Conservation (phyloP, 2,888 invertebrate species). For the Liopterus haemorrhoidalis region DNA sequence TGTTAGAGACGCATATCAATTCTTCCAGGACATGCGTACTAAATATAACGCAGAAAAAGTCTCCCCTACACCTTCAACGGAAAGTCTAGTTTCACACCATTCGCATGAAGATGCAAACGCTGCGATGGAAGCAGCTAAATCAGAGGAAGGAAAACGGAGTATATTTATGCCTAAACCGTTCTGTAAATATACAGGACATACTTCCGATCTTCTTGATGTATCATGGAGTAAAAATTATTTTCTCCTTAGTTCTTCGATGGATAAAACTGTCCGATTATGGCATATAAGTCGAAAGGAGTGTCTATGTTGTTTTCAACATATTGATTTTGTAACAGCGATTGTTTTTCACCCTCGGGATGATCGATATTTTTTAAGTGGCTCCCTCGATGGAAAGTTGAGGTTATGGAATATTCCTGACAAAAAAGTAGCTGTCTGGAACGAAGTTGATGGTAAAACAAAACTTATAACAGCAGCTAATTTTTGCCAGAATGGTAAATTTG, state of each 20-base stretch:
- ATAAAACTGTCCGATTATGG: conserved; percentile 96
- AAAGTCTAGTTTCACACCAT: conserved; percentile 77
- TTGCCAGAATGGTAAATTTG: conserved; percentile 96
- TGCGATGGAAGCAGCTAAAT: conserved; percentile 54
- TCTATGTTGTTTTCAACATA: conserved; percentile 97
- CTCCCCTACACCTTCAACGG: conserved; percentile 88
- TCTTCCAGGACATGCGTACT: conserved; percentile 94
- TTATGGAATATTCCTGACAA: conserved; percentile 90
- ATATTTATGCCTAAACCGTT: conserved; percentile 88
- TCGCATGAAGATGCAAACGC: conserved; percentile 59
- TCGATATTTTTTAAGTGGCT: conserved; percentile 91
- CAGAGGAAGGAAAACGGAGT: conserved; percentile 54
- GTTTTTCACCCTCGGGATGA: conserved; percentile 94
- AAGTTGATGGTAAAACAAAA: conserved; percentile 89
- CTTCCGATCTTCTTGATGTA: conserved; percentile 92
- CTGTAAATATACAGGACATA: conserved; percentile 89
- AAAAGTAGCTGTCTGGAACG: conserved; percentile 91
- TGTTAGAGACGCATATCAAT: conserved; percentile 77
- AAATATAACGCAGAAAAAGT: conserved; percentile 89
- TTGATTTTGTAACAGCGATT: conserved; percentile 98
- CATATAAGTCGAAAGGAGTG: conserved; percentile 96
- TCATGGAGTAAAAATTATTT: conserved; percentile 99
- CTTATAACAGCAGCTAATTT: conserved; percentile 96
- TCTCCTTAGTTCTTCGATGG: conserved; percentile 96
- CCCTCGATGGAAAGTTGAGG: conserved; percentile 94